Evolutionary conservation across 53 echinoderm and acorn worm genomes (phyloP).

Genomic region (Hippasteria phrygiana): DNA sequence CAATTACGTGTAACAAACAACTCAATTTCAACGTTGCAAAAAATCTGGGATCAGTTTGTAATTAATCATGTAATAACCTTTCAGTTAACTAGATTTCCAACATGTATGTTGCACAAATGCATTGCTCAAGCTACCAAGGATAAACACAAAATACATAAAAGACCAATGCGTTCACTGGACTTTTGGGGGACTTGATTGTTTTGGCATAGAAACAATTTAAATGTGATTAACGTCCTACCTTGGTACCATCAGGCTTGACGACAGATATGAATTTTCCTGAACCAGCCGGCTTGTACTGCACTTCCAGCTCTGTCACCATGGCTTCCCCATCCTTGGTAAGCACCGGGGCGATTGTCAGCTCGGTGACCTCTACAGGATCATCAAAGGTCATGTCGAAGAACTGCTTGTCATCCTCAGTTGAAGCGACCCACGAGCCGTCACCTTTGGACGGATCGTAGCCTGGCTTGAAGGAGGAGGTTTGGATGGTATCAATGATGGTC

Average conservation of each 20-base stretch:
- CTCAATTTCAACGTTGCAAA: too few species aligned
- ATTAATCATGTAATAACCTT: too few species aligned
- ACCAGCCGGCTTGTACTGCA: not conserved
- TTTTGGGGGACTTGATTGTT: too few species aligned
- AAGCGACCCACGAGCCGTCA: not conserved
- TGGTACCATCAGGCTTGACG: not conserved
- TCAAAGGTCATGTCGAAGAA: slow-evolving; percentile 19
- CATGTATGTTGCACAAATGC: too few species aligned
- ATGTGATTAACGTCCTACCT: too few species aligned
- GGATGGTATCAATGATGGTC: not conserved
- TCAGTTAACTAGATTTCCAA: too few species aligned
- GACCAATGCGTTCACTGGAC: too few species aligned
- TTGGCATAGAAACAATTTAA: too few species aligned
- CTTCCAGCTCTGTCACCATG: not conserved
- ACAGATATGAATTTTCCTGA: not conserved
- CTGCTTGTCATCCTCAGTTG: not conserved
- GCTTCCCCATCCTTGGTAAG: not conserved
- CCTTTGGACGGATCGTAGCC: not conserved
- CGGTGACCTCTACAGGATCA: slow-evolving; percentile 1
- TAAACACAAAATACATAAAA: not conserved
- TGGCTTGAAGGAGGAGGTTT: slow-evolving; percentile 6
- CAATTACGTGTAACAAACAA: too few species aligned
- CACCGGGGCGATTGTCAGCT: not conserved
- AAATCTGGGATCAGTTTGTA: too few species aligned
- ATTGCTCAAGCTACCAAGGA: too few species aligned